phyloP scores from a whole-genome alignment of 2,113 vertebrate species.

The Mirza zaza region DNA sequence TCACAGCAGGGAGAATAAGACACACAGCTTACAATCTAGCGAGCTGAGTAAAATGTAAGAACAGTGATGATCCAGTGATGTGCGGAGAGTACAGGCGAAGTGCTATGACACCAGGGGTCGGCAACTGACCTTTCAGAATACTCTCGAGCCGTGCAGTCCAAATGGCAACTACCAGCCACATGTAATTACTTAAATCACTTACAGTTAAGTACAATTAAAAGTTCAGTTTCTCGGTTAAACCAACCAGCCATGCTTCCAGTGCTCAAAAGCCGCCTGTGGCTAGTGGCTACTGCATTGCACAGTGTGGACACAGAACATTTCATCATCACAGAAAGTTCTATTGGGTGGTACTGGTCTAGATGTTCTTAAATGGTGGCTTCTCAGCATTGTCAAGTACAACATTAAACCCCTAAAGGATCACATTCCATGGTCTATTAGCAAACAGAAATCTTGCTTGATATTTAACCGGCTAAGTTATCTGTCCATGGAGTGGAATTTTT shows the following conservation, averaged over 20 bases:
- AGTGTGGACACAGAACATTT: neutral
- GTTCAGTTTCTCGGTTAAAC: neutral
- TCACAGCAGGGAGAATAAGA: neutral
- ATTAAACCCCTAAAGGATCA: neutral
- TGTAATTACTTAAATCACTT: neutral
- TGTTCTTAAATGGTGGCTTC: neutral
- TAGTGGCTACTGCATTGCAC: neutral
- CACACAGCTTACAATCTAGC: neutral
- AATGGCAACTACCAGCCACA: neutral
- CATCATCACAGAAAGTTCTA: neutral
- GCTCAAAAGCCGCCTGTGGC: neutral
- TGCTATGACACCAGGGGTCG: neutral
- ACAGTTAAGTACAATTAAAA: neutral
- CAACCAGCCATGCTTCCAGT: neutral
- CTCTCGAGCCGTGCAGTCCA: neutral
- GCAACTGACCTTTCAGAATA: neutral
- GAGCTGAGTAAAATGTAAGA: neutral
- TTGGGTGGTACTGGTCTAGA: neutral
- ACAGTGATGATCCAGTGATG: too few relatives aligned
- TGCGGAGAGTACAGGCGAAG: neutral
- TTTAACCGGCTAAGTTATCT: slow-evolving; percentile 43
- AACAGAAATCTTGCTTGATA: slow-evolving; percentile 23
- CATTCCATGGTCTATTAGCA: neutral
- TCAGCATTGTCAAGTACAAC: neutral
- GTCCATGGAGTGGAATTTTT: neutral